These are phyloP conservation scores for Teleogryllus oceanicus DNA, from an alignment of 2,888 invertebrate species.

Conservation along the genomic window DNA sequence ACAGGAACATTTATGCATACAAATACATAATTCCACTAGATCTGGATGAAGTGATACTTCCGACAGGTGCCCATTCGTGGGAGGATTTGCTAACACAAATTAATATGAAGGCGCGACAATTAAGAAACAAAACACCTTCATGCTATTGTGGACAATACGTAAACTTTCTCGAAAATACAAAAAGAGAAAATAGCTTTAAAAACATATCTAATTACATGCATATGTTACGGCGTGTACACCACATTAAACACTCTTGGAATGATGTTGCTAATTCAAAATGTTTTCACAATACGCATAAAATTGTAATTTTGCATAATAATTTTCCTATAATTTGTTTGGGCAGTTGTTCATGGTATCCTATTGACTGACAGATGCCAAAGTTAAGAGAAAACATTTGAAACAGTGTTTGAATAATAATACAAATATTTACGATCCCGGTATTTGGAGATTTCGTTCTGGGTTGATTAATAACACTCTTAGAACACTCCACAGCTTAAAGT, in stretches of 20 bases:
- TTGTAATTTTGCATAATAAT: conserved; percentile 86
- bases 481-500: conserved; percentile 69
- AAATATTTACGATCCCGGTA: conserved; percentile 76
- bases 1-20: conserved; percentile 86
- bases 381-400: conserved; percentile 83
- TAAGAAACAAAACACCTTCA: conserved; percentile 64
- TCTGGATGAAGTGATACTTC: conserved; percentile 93
- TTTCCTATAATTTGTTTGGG: conserved; percentile 81
- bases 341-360: conserved; percentile 75
- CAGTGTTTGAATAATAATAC: conserved; percentile 77
- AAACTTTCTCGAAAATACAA: conserved; percentile 85
- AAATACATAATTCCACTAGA: conserved; percentile 85
- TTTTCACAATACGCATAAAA: conserved; percentile 87
- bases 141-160: conserved; percentile 88
- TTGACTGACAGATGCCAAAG: conserved; percentile 76
- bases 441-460: conserved; percentile 82
- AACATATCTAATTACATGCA: conserved; percentile 84
- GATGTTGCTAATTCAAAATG: conserved; percentile 91
- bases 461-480: conserved; percentile 66
- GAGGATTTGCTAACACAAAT: conserved; percentile 70
- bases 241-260: conserved; percentile 86
- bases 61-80: conserved; percentile 71
- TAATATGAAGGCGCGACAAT: conserved; percentile 63
- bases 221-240: conserved; percentile 88
- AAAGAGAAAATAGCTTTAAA: conserved; percentile 74